Evolutionary conservation across 2,888 invertebrate genomes (phyloP), one percentile per base, ranked within the genome.

Genomic region (Drosophila percnosoma): DNA sequence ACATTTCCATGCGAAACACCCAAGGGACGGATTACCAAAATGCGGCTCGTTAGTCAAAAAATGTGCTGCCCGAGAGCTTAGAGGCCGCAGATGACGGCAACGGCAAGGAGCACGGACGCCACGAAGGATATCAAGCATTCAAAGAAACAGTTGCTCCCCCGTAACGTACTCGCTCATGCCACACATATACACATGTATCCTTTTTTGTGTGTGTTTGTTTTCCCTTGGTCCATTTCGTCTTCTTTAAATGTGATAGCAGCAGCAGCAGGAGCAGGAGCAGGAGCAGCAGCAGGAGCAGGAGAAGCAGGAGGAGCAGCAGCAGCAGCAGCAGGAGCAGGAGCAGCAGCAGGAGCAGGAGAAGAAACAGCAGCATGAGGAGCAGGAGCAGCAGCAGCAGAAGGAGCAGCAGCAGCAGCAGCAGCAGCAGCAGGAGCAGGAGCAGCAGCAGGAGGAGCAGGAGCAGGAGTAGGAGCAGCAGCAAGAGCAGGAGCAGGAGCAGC

Each of bases 11-110:
- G 68, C 52, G 42, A 49, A 68, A 80, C 75, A 70, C 90, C 81
- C 85, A 68, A 69, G 90, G 90, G 85, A 90, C 73, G 89, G 85
- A 86, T 86, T 86, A 86, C 89, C 74, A 74, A 88, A 90, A 86
- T 86, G 85, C 69, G 85, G 89, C 90, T 86, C 85, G 85, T 86
- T 86, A 86, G 85, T 81, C 85, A 89, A 89, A 89, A 89, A 82
- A 72, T 77, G 65, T 87, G 75, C 65, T 89, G 87, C 73, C 86
- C 84, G 69, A 72, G 71, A 80, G 90, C 90, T 87, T 81, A 87
- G 87, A 90, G 66, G 87, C 73, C 67, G 52, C 67, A 64, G 71
- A 70, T 70, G 70, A 63, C 67, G 63, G 13, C 38, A 18, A 15
- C 27, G 54, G 24, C n/a, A n/a, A 55, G 24, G 13, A 27, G 13